phyloP scores from a whole-genome alignment of 2,797 vertebrate species.

The Lindbergichthys nudifrons region DNA sequence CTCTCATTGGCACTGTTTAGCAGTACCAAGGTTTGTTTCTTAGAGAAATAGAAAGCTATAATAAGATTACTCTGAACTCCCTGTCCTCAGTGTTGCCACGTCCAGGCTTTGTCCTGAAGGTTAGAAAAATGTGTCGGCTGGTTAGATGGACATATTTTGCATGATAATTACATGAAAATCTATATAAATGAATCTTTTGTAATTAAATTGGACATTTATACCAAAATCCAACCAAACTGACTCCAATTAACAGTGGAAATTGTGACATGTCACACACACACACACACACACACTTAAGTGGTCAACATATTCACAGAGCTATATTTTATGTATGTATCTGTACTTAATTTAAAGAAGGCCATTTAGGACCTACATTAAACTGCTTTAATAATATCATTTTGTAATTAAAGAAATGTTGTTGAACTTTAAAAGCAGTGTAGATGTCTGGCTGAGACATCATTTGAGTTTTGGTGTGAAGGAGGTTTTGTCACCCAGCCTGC shows the following conservation, averaged over 20 bases:
- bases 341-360: not conserved
- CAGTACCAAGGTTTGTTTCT: not conserved
- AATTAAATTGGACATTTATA: no score
- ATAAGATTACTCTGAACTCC: not conserved
- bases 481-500: not conserved
- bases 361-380: not conserved
- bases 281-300: not conserved
- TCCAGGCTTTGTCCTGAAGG: no score
- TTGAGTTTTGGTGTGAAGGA: not conserved
- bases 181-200: no score
- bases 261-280: not conserved
- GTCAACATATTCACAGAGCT: not conserved
- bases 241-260: not conserved
- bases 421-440: not conserved
- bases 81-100: not conserved
- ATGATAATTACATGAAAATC: not conserved
- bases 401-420: not conserved
- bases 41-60: not conserved
- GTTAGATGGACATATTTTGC: not conserved
- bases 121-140: not conserved
- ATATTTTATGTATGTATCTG: not conserved
- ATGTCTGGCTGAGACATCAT: not conserved
- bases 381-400: not conserved
- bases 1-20: not conserved
- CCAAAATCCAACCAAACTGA: not conserved